Evolutionary conservation across 2,888 invertebrate species (phyloP), one percentile per base, ranked within the genome.

Genomic region (Nebria salina): DNA sequence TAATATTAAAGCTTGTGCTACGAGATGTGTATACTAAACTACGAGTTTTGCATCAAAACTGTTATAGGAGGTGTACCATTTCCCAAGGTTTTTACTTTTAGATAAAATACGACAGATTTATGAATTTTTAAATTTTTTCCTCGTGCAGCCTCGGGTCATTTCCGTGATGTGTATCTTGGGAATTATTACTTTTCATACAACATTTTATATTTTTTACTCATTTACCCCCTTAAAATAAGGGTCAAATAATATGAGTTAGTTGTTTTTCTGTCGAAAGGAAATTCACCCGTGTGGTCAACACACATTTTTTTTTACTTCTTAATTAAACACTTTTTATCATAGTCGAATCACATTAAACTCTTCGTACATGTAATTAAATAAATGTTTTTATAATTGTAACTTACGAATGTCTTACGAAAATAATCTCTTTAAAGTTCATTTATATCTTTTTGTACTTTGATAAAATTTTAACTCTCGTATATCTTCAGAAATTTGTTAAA

Each of bases 131-230:
- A 54, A 54, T 54, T 11, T 54, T 54, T 43, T 54, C 4, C 54
- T 54, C 54, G 54, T 54, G 54, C 54, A 54, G 8, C 54, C 54
- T 54, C 7, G 7, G 54, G 54, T 54, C 54, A 54, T 54, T 54
- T 54, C 54, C 54, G 54, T 54, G 54, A 54, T 54, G 54, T 54
- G 54, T 54, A 54, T 54, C 54, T 54, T 54, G 54, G 54, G 54
- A 54, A 54, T 54, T 8, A 54, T 54, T 54, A 54, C 54, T 13
- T 54, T 8, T 54, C 54, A 13, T 54, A 54, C 54, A 13, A 8
- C 54, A 7, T 54, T 54, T 54, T 54, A 54, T 54, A 54, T 54
- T 8, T 20, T 43, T 54, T 54, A 54, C 54, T 54, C 54, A 8
- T 54, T 11, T 54, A 54, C 54, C 2, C 54, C 54, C 54, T 54